phyloP scores from a whole-genome alignment of 1,140 invertebrate species.

The Calliopsis andreniformis region DNA sequence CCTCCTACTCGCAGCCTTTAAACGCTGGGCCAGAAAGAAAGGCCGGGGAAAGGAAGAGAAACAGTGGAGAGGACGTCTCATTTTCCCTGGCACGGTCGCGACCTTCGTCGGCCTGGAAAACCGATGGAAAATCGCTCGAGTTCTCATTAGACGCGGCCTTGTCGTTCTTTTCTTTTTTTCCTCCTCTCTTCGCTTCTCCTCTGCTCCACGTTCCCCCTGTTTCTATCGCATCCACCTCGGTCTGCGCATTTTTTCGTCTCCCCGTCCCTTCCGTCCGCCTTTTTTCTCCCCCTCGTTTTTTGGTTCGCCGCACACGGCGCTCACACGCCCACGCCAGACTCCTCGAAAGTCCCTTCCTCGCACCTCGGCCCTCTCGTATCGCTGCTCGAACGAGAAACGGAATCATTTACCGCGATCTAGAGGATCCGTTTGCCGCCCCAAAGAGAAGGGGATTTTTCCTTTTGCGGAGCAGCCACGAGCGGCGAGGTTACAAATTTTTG shows the following conservation, averaged over 20 bases:
- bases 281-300: neutral
- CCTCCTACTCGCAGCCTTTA: too few relatives aligned
- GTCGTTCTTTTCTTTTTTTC: slow-evolving; percentile 32
- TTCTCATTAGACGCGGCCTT: slow-evolving; percentile 69
- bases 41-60: neutral
- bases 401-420: slow-evolving; percentile 26
- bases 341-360: neutral
- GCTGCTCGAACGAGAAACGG: slow-evolving; percentile 8
- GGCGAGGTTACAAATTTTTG: neutral
- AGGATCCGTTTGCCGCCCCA: slow-evolving; percentile 1
- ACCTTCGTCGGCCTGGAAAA: slow-evolving; percentile 62
- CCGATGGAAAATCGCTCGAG: slow-evolving; percentile 66
- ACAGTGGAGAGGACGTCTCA: slow-evolving; percentile 34
- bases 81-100: slow-evolving; percentile 55
- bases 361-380: slow-evolving; percentile 14
- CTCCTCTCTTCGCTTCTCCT: neutral
- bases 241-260: neutral
- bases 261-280: neutral
- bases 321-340: slow-evolving; percentile 4
- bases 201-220: slow-evolving; percentile 14
- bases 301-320: slow-evolving; percentile 31
- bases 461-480: neutral
- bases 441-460: neutral
- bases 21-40: neutral
- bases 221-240: neutral